Conservation (phyloP, 2,113 vertebrate genomes). For the Dicaeum eximium region DNA sequence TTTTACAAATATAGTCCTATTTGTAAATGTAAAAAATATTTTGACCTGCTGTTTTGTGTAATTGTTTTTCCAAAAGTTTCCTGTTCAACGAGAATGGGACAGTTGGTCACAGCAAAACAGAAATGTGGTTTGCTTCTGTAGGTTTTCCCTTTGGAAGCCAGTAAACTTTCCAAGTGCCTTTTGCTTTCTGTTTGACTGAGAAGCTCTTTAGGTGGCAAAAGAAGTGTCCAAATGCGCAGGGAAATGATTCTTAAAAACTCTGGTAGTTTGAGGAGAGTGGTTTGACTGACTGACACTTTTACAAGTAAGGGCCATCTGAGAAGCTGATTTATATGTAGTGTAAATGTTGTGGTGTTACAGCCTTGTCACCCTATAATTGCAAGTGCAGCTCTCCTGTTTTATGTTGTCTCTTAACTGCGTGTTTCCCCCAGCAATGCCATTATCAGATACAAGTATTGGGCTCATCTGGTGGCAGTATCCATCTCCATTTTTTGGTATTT, state of each 20-base stretch:
- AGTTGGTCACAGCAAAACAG: background rate
- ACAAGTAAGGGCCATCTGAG: background rate
- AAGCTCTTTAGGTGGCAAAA: background rate
- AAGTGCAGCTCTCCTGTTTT: slow-evolving; percentile 24
- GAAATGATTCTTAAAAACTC: background rate
- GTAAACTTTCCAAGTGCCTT: background rate
- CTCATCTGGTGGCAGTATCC: background rate
- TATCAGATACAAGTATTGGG: background rate
- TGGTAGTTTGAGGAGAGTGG: background rate
- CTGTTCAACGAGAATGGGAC: background rate
- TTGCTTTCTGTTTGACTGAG: background rate
- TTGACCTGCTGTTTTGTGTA: background rate
- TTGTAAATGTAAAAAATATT: background rate
- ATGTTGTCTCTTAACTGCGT: background rate
- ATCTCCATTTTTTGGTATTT: background rate
- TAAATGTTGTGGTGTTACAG: slow-evolving; percentile 22
- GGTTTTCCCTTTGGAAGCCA: background rate
- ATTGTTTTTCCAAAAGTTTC: background rate
- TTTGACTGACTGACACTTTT: background rate
- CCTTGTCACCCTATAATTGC: background rate
- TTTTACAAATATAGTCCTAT: background rate
- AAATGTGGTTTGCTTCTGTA: background rate
- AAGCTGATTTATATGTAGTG: slow-evolving; percentile 11
- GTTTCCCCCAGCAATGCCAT: background rate
- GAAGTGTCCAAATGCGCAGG: background rate